Conservation (phyloP, 2,113 vertebrate genomes). For the Castor canadensis region DNA sequence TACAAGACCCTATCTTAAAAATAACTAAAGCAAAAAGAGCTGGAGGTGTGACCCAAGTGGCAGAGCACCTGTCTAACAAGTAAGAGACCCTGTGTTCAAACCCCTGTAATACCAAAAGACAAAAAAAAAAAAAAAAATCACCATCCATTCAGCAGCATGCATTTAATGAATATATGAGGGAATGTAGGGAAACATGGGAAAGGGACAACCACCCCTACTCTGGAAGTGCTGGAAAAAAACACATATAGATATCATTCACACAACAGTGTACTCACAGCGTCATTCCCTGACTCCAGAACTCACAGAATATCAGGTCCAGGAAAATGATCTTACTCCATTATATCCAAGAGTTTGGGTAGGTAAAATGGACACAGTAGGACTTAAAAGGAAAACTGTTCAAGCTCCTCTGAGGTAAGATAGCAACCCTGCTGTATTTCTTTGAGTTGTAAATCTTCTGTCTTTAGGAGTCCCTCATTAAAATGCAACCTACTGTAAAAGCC, state of each 20-base stretch:
- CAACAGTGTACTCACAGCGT: background rate
- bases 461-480: constrained; percentile 32
- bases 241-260: background rate
- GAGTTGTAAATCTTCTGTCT: background rate
- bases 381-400: background rate
- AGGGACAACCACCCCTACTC: background rate
- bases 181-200: background rate
- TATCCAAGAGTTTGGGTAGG: background rate
- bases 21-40: too few relatives aligned
- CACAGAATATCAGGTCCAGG: background rate
- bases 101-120: too few relatives aligned
- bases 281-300: constrained; percentile 11
- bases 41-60: too few relatives aligned
- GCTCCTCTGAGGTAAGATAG: background rate
- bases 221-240: background rate
- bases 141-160: background rate
- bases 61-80: too few relatives aligned
- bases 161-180: background rate
- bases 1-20: too few relatives aligned
- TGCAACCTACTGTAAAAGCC: background rate
- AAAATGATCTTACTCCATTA: background rate
- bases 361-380: background rate
- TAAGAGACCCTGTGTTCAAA: too few relatives aligned
- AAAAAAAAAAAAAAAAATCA: too few relatives aligned
- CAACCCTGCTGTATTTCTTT: background rate